These are phyloP conservation scores for Pinna nobilis DNA, from an alignment of 1,140 invertebrate genomes.

Conservation along the genomic window DNA sequence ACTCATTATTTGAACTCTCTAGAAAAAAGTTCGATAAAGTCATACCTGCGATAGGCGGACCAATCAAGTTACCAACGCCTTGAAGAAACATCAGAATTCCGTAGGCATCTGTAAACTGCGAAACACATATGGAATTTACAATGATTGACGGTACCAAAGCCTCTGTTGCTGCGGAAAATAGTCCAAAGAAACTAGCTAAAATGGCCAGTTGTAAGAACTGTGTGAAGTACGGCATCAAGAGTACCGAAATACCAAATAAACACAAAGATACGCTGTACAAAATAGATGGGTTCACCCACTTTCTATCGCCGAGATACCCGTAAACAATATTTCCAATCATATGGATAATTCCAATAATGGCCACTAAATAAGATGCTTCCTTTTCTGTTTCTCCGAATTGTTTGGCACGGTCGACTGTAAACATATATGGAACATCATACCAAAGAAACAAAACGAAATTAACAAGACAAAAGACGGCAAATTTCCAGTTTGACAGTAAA, in stretches of 20 bases:
- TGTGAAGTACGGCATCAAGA: constrained; percentile 52
- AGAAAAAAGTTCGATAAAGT: too few relatives aligned
- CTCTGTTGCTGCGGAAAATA: constrained; percentile 57
- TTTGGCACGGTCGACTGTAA: constrained; percentile 57
- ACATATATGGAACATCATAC: constrained; percentile 69
- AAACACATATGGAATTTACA: constrained; percentile 55
- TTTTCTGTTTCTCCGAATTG: constrained; percentile 75
- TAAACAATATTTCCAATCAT: constrained; percentile 84
- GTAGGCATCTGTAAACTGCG: constrained; percentile 53
- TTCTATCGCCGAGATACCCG: constrained; percentile 89
- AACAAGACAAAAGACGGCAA: constrained; percentile 58
- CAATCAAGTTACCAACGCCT: constrained; percentile 58
- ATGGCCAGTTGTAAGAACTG: constrained; percentile 14
- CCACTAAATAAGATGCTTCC: constrained; percentile 90
- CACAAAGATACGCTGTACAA: constrained; percentile 62
- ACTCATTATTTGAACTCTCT: too few relatives aligned
- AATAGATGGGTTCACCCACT: constrained; percentile 71
- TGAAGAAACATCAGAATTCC: constrained; percentile 59
- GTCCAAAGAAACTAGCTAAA: constrained; percentile 49
- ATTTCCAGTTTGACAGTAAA: constrained; percentile 50
- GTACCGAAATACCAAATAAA: constrained; percentile 54
- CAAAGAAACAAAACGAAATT: constrained; percentile 67
- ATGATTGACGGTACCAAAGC: constrained; percentile 54
- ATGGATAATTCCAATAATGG: constrained; percentile 85
- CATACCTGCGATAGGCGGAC: constrained; percentile 61